Evolutionary conservation across 2,113 vertebrate species (phyloP).

Genomic region (Oostethus manadensis): DNA sequence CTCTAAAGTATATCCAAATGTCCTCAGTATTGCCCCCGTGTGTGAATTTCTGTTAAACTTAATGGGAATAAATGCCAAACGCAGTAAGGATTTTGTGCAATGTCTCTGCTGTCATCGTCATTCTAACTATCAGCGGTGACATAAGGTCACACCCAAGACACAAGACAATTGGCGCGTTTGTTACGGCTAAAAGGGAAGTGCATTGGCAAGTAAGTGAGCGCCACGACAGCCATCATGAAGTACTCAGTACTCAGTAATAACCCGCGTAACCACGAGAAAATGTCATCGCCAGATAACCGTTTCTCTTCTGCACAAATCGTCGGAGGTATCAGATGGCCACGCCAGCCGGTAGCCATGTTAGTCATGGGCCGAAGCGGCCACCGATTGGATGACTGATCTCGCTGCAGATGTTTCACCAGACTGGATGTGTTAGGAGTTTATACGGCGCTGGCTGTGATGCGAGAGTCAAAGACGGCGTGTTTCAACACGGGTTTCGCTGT

Average conservation of each 20-base stretch:
- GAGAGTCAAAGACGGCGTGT: conserved; percentile 18
- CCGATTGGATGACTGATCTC: conserved; percentile 47
- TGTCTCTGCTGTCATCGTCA: conserved; percentile 16
- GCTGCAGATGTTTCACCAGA: conserved; percentile 31
- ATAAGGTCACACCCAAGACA: conserved; percentile 20
- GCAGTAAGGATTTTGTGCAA: conserved; percentile 50
- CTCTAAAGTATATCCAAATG: no score
- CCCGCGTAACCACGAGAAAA: no score
- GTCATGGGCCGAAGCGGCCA: conserved; percentile 54
- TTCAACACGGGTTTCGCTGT: no score
- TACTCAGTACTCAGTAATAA: conserved; percentile 12
- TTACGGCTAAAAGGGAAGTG: conserved; percentile 26
- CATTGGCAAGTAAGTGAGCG: neutral
- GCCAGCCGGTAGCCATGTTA: conserved; percentile 60
- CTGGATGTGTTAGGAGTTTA: conserved; percentile 36
- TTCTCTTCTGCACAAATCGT: conserved; percentile 26
- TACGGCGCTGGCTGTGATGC: conserved; percentile 25
- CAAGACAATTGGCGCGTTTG: conserved; percentile 18
- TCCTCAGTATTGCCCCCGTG: no score
- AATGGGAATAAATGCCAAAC: no score
- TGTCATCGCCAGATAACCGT: conserved; percentile 21
- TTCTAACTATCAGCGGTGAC: conserved; percentile 10
- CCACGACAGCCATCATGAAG: conserved; percentile 47
- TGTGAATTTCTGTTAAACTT: no score
- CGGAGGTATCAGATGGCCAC: conserved; percentile 60